phyloP scores from a whole-genome alignment of 2,113 vertebrate genomes.

The Pycnonotus jocosus region DNA sequence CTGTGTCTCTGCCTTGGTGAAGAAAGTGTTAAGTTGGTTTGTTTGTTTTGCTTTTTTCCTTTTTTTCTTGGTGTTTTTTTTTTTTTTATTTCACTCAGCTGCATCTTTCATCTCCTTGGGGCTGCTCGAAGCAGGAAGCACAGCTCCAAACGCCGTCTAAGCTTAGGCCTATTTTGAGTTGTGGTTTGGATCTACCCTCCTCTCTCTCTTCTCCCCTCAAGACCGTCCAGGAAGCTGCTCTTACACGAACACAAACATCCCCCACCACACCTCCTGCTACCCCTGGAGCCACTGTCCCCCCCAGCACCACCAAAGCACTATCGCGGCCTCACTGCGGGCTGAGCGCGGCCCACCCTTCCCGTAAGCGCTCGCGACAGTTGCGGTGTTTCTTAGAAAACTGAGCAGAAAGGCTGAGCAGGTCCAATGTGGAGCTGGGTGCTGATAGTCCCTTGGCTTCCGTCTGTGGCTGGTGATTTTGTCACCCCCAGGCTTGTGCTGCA shows the following conservation, averaged over 20 bases:
- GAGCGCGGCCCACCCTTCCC: conserved; percentile 42
- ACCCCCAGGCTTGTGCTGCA: accelerated
- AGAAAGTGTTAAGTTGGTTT: not conserved
- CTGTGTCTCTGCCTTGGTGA: not conserved
- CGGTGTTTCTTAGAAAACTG: conserved; percentile 69
- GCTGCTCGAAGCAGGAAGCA: not conserved
- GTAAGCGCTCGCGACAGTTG: conserved; percentile 58
- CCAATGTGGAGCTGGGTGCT: not conserved
- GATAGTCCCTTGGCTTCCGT: not conserved
- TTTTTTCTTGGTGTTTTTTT: too few species aligned
- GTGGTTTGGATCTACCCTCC: conserved; percentile 26
- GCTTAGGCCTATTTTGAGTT: conserved; percentile 17
- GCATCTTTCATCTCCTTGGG: conserved; percentile 7
- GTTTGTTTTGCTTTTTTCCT: not conserved
- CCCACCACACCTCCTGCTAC: not conserved
- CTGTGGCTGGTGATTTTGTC: not conserved
- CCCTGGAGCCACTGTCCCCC: accelerated
- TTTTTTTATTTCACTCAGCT: not conserved
- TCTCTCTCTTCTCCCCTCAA: not conserved
- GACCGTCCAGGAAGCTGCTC: not conserved
- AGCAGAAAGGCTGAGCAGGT: conserved; percentile 36
- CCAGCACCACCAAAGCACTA: accelerated
- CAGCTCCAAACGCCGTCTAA: conserved; percentile 7
- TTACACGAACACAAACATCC: not conserved
- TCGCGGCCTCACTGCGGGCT: not conserved